Conservation (phyloP, 2,797 vertebrate genomes). For the Sciaenops ocellatus region DNA sequence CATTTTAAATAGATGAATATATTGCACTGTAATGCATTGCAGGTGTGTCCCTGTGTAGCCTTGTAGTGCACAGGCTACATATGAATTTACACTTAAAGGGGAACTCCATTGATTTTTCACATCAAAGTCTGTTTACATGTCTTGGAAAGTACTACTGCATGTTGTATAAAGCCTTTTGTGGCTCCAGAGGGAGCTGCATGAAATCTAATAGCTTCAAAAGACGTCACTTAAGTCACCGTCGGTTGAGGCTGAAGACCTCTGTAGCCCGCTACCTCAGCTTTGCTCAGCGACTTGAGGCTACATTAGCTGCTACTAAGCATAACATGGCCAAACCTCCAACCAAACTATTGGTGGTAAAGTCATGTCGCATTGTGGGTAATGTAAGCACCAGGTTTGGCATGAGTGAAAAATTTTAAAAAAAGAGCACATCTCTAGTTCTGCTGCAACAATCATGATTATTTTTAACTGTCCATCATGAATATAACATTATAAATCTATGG, state of each 20-base stretch:
- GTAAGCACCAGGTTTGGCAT: neutral
- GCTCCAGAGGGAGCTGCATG: neutral
- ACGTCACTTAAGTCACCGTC: neutral
- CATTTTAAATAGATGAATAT: neutral
- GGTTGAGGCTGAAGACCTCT: neutral
- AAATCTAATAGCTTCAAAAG: constrained; percentile 1
- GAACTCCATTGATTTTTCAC: neutral
- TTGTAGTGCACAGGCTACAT: neutral
- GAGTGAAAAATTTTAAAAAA: neutral
- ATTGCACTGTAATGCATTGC: neutral
- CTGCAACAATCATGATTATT: neutral
- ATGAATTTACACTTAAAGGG: neutral
- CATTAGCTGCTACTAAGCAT: neutral
- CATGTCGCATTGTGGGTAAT: neutral
- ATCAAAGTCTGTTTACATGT: constrained; percentile 19
- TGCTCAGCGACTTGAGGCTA: neutral
- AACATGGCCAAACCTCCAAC: neutral
- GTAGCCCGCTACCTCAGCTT: neutral
- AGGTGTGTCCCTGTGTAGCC: neutral
- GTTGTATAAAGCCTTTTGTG: neutral
- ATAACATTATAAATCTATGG: neutral
- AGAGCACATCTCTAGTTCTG: neutral
- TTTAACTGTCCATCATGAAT: neutral
- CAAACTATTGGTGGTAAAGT: neutral
- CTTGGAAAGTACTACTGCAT: neutral